Base-by-base conservation (phyloP, 64 coral and sea anemone species). In the Acropora tenuis region DNA sequence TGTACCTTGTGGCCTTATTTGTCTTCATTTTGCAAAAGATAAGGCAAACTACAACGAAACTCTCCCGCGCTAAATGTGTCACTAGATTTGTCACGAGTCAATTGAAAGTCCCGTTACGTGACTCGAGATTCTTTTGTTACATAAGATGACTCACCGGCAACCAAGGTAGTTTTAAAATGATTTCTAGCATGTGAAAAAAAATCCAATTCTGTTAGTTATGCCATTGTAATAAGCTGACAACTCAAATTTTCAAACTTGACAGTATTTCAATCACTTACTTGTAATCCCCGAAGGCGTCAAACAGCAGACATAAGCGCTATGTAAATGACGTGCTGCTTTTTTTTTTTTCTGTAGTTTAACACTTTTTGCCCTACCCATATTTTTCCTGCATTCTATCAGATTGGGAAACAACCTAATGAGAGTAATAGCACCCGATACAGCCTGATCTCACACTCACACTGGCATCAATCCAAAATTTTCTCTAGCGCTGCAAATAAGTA, bases 1-100 rank as follows among this genome's bases (percentile, higher is more conserved):
- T 75, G 73, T 75, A 75, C 73, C 73, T 75, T 43, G 42, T 45
- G 73, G 41, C 73, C 73, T 75, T 75, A 12, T 10, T 44, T 75
- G 41, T 47, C 73, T 75, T 75, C 73, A 75, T 75, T 46, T 44
- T 12, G 7, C 8, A 41, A 75, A 75, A 75, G 8, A 44, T 30
- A 9, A 75, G 30, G 73, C 7, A 75, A 75, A 47, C 73, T 75
- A 12, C 73, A 75, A 43, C 73, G 73, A 75, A 75, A 75, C 1
- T 43, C 41, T 11, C 6, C 19, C 71, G 19, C n/a, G 41, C 73
- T 44, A 12, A 43, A 45, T 19, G 73, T 75, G 73, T 75, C 41
- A 10, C 73, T 44, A 12, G 73, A 45, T 19, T 41, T 75, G 73
- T 75, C 41, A 44, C 73, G 42, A 63, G 8, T 63, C 59, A 63